These are phyloP conservation scores for Mamestra brassicae DNA, from an alignment of 2,888 invertebrate genomes.

Conservation along the genomic window DNA sequence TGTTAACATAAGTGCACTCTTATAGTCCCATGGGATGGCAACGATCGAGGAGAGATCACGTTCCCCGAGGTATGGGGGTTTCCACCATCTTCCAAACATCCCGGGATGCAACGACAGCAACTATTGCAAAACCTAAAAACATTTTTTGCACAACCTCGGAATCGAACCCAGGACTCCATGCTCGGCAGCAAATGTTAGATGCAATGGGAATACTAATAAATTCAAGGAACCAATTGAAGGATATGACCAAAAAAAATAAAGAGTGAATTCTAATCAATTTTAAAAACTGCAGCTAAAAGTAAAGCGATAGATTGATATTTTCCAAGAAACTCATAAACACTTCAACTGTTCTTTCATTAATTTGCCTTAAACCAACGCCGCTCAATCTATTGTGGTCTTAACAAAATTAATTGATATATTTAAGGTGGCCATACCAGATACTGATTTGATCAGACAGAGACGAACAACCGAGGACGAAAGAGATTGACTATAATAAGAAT, in stretches of 20 bases:
- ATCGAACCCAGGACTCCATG: too few species aligned
- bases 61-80: too few species aligned
- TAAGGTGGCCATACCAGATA: slow-evolving; percentile 57
- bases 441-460: slow-evolving; percentile 61
- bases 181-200: too few species aligned
- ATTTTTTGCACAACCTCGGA: too few species aligned
- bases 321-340: slow-evolving; percentile 8
- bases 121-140: too few species aligned
- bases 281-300: background rate
- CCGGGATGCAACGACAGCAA: too few species aligned
- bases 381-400: slow-evolving; percentile 57
- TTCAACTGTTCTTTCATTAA: slow-evolving; percentile 41
- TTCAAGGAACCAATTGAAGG: background rate
- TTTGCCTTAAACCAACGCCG: slow-evolving; percentile 46
- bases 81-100: too few species aligned
- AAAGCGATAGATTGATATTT: background rate
- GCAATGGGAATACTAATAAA: background rate
- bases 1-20: too few species aligned
- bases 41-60: too few species aligned
- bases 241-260: background rate
- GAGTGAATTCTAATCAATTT: background rate
- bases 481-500: slow-evolving; percentile 60
- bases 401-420: slow-evolving; percentile 68
- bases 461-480: slow-evolving; percentile 40
- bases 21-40: too few species aligned